These are phyloP conservation scores for Magallana gigas DNA, from an alignment of 1,140 invertebrate species.

Conservation along the genomic window DNA sequence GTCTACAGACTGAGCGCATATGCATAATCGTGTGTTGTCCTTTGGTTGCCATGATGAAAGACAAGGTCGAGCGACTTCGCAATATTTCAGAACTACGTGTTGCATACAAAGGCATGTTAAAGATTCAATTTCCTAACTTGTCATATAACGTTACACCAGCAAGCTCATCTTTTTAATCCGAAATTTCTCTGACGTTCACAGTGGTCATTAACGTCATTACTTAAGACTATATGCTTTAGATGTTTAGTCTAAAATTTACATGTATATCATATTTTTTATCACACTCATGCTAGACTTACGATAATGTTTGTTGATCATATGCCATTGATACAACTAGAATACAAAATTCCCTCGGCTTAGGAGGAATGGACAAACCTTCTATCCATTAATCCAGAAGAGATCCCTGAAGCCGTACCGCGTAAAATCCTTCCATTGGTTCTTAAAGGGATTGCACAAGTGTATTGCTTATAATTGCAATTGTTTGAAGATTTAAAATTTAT, in stretches of 20 bases:
- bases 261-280: no score
- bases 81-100: neutral
- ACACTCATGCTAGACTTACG: no score
- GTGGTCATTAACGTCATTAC: no score
- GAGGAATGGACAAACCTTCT: neutral
- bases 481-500: no score
- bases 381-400: neutral
- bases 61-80: slow-evolving; percentile 10
- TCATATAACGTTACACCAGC: no score
- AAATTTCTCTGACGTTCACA: no score
- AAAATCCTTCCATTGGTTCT: neutral
- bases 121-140: no score
- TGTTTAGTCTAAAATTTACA: no score
- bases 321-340: neutral
- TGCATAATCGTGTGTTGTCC: slow-evolving; percentile 35
- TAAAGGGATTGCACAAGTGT: neutral
- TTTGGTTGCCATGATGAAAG: slow-evolving; percentile 17
- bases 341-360: neutral
- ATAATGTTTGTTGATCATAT: neutral
- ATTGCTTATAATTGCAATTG: neutral
- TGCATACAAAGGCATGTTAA: slow-evolving; percentile 5
- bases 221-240: no score
- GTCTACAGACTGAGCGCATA: neutral
- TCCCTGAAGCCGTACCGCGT: neutral
- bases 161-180: no score